Evolutionary conservation across 2,888 invertebrate genomes (phyloP).

Genomic region (Pseudoips prasinana): DNA sequence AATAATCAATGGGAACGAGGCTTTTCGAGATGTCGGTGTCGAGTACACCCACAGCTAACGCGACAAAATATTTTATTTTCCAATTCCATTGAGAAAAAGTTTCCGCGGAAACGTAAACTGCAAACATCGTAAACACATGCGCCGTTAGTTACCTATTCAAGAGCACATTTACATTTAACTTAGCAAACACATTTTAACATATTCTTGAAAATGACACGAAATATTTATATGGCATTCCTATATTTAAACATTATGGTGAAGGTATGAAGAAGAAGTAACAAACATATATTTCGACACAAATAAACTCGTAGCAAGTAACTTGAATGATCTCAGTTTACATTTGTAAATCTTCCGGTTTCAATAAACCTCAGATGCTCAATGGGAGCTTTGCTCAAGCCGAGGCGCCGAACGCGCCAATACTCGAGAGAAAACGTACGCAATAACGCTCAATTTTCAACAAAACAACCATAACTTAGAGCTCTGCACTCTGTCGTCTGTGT

Average conservation of each 20-base stretch:
- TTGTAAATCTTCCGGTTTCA: slow-evolving; percentile 57
- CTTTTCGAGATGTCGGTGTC: slow-evolving; percentile 21
- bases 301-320: slow-evolving; percentile 45
- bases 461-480: slow-evolving; percentile 78
- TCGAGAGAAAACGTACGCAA: slow-evolving; percentile 62
- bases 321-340: slow-evolving; percentile 60
- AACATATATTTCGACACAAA: slow-evolving; percentile 28
- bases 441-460: slow-evolving; percentile 78
- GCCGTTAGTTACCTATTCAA: slow-evolving; percentile 21
- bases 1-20: slow-evolving; percentile 59
- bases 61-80: slow-evolving; percentile 22
- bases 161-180: slow-evolving; percentile 15
- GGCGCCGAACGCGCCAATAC: slow-evolving; percentile 45
- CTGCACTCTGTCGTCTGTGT: slow-evolving; percentile 75
- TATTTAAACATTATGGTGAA: too few relatives aligned
- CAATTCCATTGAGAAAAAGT: slow-evolving; percentile 23
- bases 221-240: slow-evolving; percentile 6
- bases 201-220: slow-evolving; percentile 14
- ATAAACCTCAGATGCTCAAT: slow-evolving; percentile 48
- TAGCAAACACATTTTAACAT: slow-evolving; percentile 12
- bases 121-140: slow-evolving; percentile 19
- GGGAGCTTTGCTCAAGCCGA: slow-evolving; percentile 27
- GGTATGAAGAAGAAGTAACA: too few relatives aligned
- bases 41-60: slow-evolving; percentile 22
- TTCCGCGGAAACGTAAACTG: slow-evolving; percentile 16